Base-by-base conservation (phyloP, 2,888 invertebrate species). In the Thymelicus acteon region DNA sequence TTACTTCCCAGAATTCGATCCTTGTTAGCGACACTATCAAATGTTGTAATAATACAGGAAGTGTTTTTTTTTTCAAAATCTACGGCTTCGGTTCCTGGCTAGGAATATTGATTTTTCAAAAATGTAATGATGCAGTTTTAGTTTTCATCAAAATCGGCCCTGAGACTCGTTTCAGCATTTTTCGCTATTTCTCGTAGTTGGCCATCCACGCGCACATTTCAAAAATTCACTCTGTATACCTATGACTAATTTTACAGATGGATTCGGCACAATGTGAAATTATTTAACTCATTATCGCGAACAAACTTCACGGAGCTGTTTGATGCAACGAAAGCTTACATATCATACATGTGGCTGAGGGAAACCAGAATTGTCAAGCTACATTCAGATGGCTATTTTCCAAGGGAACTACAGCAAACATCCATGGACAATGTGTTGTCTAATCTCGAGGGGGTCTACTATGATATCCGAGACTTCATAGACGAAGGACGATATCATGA, bases 401-500 rank as follows among this genome's bases (percentile, higher is more conserved):
- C 52, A 2, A 67, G 61, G 37, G 78, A 77, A 0, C 71, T 89
- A 2, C 72, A 76, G 37, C 75, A 77, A 8, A 72, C 83, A 6
- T 68, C 75, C 1, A 60, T 82, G 13, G 91, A 91, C 62, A 72
- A 58, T 0, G 47, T 73, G 6, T 72, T 91, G 3, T 72, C 78
- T 0, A 79, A 70, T 6, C 24, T 90, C n/a, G 71, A 58, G 12
- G 92, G 90, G 0, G 70, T 49, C 0, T 65, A 85, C 0, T 82
- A 80, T n/a, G 92, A 92, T 65, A 79, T 90, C 4, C 82, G 92
- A 75, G 89, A 92, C 70, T 86, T 76, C 49, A 62, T 90, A 0
- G 75, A 76, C 24, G 52, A 75, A 2, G 81, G 83, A 0, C 44
- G 48, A 24, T 82, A 77, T 72, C 82, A 76, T 15, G 40, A 67